A percentile compares a stretch with the other conserved stretches of the same genome.
These are phyloP conservation scores for Poecilus cupreus DNA, from an alignment of 2,888 invertebrate species.

Conservation along the genomic window DNA sequence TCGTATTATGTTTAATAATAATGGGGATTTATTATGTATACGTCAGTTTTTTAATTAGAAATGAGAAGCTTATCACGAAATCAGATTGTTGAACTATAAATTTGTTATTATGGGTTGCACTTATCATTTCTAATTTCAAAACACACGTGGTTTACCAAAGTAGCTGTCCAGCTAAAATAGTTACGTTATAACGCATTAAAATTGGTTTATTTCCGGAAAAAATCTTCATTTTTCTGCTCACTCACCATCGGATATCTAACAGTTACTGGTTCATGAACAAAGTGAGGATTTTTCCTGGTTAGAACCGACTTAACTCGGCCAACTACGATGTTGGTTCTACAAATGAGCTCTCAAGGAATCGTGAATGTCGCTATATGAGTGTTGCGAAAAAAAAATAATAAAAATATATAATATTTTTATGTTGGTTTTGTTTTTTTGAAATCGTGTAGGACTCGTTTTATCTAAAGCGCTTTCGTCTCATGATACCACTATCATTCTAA, in stretches of 20 bases:
- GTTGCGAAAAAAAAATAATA: constrained; percentile 54
- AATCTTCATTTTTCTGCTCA: neutral
- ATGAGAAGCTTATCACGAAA: constrained; percentile 14
- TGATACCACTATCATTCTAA: neutral
- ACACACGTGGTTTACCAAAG: constrained; percentile 51
- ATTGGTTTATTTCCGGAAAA: constrained; percentile 27
- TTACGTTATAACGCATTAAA: constrained; percentile 53
- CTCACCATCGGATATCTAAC: neutral
- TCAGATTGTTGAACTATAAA: neutral
- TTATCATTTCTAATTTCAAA: constrained; percentile 51
- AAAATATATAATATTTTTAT: constrained; percentile 58
- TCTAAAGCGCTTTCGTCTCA: neutral
- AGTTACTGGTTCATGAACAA: neutral
- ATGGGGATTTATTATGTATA: constrained; percentile 48
- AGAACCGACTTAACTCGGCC: neutral
- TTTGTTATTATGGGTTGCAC: neutral
- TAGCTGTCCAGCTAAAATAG: constrained; percentile 54
- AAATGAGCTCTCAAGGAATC: constrained; percentile 59
- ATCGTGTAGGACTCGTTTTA: neutral
- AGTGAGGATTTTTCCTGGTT: neutral
- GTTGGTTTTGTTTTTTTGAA: constrained; percentile 48
- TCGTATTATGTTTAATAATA: constrained; percentile 54
- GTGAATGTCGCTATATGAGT: constrained; percentile 56
- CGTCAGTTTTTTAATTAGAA: constrained; percentile 49
- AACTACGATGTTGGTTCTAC: constrained; percentile 50